Conservation (phyloP, 2,888 invertebrate species). For the Leptothorax acervorum region DNA sequence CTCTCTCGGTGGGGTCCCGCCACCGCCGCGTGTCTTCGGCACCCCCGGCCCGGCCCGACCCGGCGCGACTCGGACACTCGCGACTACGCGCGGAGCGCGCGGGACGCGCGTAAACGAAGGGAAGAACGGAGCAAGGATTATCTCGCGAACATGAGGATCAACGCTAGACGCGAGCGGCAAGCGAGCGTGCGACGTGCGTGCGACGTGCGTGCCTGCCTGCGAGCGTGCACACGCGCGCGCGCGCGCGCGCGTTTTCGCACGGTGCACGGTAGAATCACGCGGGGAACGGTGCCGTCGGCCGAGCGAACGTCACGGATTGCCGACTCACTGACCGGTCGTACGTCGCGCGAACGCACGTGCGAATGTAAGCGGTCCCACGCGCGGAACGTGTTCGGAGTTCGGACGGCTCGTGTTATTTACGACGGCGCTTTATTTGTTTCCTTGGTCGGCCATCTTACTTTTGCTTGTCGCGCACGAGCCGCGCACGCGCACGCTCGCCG, state of each 20-base stretch:
- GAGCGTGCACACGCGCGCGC: neutral
- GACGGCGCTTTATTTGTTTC: conserved; percentile 81
- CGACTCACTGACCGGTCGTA: neutral
- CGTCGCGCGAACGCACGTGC: conserved; percentile 30
- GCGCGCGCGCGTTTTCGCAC: conserved; percentile 9
- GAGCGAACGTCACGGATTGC: neutral
- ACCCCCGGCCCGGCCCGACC: neutral
- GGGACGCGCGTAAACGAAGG: neutral
- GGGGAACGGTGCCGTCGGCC: neutral
- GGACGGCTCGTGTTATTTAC: conserved; percentile 78
- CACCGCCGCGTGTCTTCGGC: neutral
- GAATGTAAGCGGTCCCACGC: conserved; percentile 4
- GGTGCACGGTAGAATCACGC: neutral
- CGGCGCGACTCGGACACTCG: too few species aligned
- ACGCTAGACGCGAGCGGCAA: neutral
- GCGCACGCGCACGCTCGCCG: conserved; percentile 67
- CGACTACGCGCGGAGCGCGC: neutral
- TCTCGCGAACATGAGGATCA: neutral
- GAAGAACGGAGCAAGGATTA: too few species aligned
- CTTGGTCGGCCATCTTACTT: conserved; percentile 81
- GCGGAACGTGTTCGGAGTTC: conserved; percentile 65
- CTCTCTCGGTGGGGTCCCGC: conserved; percentile 13
- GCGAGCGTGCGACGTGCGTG: neutral
- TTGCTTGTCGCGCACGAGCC: conserved; percentile 76
- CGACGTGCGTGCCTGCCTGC: neutral